phyloP scores from a whole-genome alignment of 2,113 vertebrate genomes.

The Nymphicus hollandicus region DNA sequence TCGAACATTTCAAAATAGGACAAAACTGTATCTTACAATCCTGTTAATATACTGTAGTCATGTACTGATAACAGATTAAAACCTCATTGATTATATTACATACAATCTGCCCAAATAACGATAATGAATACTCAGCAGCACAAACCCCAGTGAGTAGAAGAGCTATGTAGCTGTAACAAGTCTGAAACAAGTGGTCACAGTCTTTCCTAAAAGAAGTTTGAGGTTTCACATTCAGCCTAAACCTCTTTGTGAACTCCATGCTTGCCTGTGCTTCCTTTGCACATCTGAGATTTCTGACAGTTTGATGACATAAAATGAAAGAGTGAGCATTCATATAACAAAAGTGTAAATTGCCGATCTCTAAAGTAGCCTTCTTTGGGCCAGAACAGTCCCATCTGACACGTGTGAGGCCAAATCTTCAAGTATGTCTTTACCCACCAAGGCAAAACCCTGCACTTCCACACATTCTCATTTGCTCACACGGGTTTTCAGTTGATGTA shows the following conservation, averaged over 20 bases:
- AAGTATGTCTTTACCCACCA: neutral
- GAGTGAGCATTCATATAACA: neutral
- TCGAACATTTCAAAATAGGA: neutral
- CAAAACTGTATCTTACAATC: neutral
- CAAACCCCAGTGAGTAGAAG: neutral
- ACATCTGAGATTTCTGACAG: neutral
- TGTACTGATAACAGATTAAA: conserved; percentile 6
- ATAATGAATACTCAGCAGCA: neutral
- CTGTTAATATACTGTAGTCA: neutral
- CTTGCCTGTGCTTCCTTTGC: neutral
- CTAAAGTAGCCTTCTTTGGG: neutral
- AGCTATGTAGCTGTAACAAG: neutral
- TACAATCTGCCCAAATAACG: neutral
- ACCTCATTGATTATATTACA: neutral
- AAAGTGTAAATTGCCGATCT: neutral
- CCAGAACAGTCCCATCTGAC: neutral
- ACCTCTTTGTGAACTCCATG: neutral
- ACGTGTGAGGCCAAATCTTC: neutral
- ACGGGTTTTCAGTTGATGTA: neutral
- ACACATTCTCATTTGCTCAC: neutral
- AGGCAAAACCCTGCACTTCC: neutral
- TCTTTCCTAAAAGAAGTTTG: neutral
- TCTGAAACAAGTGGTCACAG: neutral
- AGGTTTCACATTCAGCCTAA: neutral
- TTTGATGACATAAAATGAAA: neutral